Base-by-base conservation (phyloP, 2,888 invertebrate genomes). In the Blera fallax region DNA sequence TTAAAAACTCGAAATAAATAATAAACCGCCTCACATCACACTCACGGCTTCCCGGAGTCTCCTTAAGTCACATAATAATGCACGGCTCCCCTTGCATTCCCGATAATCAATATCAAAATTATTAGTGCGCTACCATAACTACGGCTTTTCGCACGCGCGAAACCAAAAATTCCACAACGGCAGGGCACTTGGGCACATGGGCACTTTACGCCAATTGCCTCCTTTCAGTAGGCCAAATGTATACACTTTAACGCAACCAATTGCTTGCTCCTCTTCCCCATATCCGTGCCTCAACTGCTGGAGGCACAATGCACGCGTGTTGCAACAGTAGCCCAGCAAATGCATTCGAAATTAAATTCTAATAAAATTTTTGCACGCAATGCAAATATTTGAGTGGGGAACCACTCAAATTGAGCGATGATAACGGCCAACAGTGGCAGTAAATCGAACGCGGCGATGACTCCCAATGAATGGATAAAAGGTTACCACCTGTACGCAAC, bases 301-400 rank as follows among this genome's bases (percentile, higher is more conserved):
- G 50, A 64, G 80, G 81, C 73, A 72, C 69, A 70, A 77, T 79
- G 72, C 58, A 84, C 74, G 84, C 84, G 84, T 80, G 69, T 76
- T 79, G 62, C 69, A 60, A 65, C 85, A 65, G 85, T 80, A 80
- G 80, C 85, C 24, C 27, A 21, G 65, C 58, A 45, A 80, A 76
- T 85, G 85, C 80, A 85, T 77, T 85, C 85, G 72, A 77, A 81
- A 85, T 85, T 85, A 89, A 89, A 87, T 89, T 90, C 88, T 88
- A 90, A 89, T 90, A 89, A 89, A 89, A 89, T 89, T 90, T 89
- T 89, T 88, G 89, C 90, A 90, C 89, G 89, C 89, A 88, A 90
- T 87, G 79, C 76, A 77, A 85, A 85, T 81, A 81, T 81, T 85
- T 76, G 81, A 85, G 76, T 85, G 81, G 85, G 67, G 76, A 52